Evolutionary conservation across 1,140 invertebrate species (phyloP).

Genomic region (Brachionus manjavacas): DNA sequence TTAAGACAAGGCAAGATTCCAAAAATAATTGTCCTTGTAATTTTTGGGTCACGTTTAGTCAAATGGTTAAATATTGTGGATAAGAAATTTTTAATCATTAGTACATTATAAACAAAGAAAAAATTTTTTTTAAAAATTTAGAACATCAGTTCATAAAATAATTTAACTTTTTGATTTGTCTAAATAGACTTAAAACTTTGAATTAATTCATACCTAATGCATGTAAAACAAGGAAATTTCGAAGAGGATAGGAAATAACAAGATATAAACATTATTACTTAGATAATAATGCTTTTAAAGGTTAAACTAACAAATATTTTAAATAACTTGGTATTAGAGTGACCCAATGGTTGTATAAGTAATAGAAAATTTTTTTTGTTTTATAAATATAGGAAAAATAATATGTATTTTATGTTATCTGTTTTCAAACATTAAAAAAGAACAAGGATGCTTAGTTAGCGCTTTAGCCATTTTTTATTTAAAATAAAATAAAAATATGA

Average conservation of each 20-base stretch:
- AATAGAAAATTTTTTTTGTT: background rate
- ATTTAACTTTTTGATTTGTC: background rate
- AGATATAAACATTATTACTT: background rate
- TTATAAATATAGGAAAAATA: background rate
- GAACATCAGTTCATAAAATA: background rate
- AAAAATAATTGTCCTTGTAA: background rate
- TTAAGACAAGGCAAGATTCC: background rate
- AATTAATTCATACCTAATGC: background rate
- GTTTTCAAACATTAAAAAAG: background rate
- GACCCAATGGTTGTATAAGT: background rate
- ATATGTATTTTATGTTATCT: conserved; percentile 1
- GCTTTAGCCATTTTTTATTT: background rate
- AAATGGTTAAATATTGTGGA: conserved; percentile 3
- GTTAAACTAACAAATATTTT: conserved; percentile 1
- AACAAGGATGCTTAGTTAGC: background rate
- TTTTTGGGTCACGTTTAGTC: background rate
- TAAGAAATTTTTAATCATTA: background rate
- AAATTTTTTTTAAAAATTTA: background rate
- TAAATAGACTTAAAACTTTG: background rate
- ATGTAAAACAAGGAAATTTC: background rate
- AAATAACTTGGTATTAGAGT: background rate
- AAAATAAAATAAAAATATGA: background rate
- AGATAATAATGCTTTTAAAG: background rate
- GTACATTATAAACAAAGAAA: background rate
- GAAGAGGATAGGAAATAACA: background rate